Evolutionary conservation across 2,888 invertebrate species (phyloP), one percentile per base, ranked within the genome.

Genomic region (Camptogramma bilineatum): DNA sequence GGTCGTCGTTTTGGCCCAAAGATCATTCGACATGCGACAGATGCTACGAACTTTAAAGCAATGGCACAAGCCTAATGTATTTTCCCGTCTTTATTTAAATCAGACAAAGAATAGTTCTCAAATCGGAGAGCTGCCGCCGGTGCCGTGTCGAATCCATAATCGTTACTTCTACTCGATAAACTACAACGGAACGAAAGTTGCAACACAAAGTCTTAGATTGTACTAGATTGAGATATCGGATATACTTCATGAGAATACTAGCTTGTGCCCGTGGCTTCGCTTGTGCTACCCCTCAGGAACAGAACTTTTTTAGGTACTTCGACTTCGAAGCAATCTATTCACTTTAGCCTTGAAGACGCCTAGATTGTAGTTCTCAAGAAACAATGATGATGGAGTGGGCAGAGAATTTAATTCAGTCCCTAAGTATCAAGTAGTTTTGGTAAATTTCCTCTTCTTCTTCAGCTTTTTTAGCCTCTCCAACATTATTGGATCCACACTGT

Each of bases 111-210:
- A 64, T 55, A 55, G 55, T 66, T 70, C 62, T 65, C 10, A 42
- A 70, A 64, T 51, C 5, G 4, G 5, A 53, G 58, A 55, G 54
- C 46, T 21, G 55, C 57, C 52, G 63, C 56, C 44, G 39, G 56
- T 47, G 52, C 64, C 60, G 64, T 31, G 62, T 53, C 70, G 46
- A 70, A 70, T 70, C 68, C 5, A 51, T 71, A 71, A 71, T 68
- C 64, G 59, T 58, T 44, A 57, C 62, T 66, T 52, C 56, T 64
- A 66, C 47, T 60, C 60, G 64, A 56, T 64, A 64, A 66, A 57
- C 63, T 64, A 42, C 62, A 34, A 46, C 47, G 61, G 58, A 64
- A 67, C 63, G 52, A 58, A 65, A 61, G 60, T 8, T 55, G 51
- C 34, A 16, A 42, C 21, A 39, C 21, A 52, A 52, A 21, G 18